These are phyloP conservation scores for Drosophila gunungcola DNA, from an alignment of 1,140 invertebrate species.

Conservation along the genomic window DNA sequence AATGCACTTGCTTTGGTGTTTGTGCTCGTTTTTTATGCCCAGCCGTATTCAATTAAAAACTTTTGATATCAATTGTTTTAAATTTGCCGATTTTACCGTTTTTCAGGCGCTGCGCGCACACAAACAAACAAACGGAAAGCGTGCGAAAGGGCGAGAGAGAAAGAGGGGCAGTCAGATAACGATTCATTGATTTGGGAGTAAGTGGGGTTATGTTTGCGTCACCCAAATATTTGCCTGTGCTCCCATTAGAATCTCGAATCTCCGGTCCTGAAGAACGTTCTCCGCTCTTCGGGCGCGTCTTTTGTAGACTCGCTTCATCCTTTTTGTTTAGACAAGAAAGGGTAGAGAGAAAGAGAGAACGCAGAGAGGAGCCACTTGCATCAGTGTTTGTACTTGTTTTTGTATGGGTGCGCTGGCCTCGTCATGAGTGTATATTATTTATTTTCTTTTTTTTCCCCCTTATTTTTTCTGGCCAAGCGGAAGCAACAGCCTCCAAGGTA, in stretches of 20 bases:
- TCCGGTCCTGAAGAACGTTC: constrained; percentile 23
- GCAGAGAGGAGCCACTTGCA: not conserved
- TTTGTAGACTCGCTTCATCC: not conserved
- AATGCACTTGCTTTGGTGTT: constrained; percentile 41
- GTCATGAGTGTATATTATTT: constrained; percentile 43
- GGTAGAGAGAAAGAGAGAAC: constrained; percentile 1
- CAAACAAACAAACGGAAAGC: constrained; percentile 32
- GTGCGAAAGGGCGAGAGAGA: constrained; percentile 3
- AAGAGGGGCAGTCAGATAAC: constrained; percentile 29
- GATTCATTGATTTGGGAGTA: constrained; percentile 53
- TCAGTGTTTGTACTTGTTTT: constrained; percentile 8
- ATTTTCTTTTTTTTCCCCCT: constrained; percentile 20
- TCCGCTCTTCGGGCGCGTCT: constrained; percentile 23
- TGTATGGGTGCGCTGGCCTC: constrained; percentile 35
- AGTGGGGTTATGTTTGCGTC: constrained; percentile 81
- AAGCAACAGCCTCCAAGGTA: constrained; percentile 45
- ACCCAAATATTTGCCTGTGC: constrained; percentile 68
- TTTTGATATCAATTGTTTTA: constrained; percentile 73
- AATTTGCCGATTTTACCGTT: constrained; percentile 68
- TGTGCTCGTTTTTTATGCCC: constrained; percentile 38
- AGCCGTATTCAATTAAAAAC: constrained; percentile 69
- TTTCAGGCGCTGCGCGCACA: constrained; percentile 12
- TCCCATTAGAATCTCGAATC: constrained; percentile 37
- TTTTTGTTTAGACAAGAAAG: constrained; percentile 4
- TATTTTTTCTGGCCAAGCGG: constrained; percentile 38